Evolutionary conservation across 2,888 invertebrate species (phyloP), one percentile per base, ranked within the genome.

Genomic region (Xanthorhoe spadicearia): DNA sequence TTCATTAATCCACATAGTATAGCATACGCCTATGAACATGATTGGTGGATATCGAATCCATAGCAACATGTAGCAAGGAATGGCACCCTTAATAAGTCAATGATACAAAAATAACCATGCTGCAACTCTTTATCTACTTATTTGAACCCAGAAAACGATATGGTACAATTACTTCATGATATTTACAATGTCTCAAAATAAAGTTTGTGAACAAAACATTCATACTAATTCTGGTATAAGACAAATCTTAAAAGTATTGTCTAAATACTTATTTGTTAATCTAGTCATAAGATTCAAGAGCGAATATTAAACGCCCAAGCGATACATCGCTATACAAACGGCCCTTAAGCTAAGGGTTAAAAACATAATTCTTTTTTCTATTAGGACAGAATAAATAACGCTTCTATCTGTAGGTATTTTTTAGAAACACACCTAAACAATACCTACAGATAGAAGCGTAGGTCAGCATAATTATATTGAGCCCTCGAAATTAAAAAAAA

Each of bases 121-220:
- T 28, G 32, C 35, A 51, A 15, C 52, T 56, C 35, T 55, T 57
- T 71, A 69, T 73, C 75, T 69, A 76, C 65, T 72, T 72, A 73
- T 78, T 83, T 79, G 81, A 89, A 87, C 83, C 77, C 77, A 86
- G 38, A 83, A 64, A 80, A 59, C 81, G 88, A 90, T 89, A 89
- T 90, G 89, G 88, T 70, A 80, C 52, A 78, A 78, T 83, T 79
- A 83, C 69, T 72, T 80, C 70, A 85, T 85, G 80, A 81, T 88
- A 89, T 86, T 84, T 87, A 88, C 86, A 87, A 81, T 83, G 79
- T 66, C 70, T 67, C 53, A 69, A 65, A 57, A 57, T 61, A 51
- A 57, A 61, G 35, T 49, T 51, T 63, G 10, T 23, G 56, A 55
- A 66, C 19, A 62, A 56, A 60, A 43, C 7, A 18, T 38, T 48